Conservation (phyloP, 1,140 invertebrate genomes). For the Plectrocnemia conspersa region DNA sequence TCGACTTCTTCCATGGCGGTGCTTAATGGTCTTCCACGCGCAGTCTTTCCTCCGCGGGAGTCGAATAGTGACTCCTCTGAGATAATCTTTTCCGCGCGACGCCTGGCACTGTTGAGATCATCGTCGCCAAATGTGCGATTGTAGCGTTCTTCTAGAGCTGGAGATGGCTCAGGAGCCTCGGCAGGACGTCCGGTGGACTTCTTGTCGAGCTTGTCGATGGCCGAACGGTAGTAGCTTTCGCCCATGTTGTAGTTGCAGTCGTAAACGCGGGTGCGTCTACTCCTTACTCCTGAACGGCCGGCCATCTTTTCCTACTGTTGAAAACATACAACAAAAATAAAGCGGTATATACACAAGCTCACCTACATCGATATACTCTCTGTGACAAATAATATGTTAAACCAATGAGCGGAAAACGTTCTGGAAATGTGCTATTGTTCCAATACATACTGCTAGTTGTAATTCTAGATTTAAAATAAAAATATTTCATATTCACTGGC, state of each 20-base stretch:
- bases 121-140: constrained; percentile 51
- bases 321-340: not conserved
- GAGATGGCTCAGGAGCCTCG: constrained; percentile 40
- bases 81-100: constrained; percentile 34
- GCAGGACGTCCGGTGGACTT: constrained; percentile 56
- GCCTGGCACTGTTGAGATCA: constrained; percentile 39
- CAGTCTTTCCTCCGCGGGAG: constrained; percentile 45
- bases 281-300: constrained; percentile 53
- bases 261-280: constrained; percentile 67
- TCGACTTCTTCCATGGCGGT: constrained; percentile 46
- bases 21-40: constrained; percentile 45
- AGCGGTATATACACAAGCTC: not conserved
- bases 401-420: not conserved
- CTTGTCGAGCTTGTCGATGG: constrained; percentile 67
- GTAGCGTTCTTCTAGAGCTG: constrained; percentile 48
- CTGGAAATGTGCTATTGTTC: not conserved
- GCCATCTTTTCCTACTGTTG: constrained; percentile 29
- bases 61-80: constrained; percentile 42
- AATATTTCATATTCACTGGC: no score
- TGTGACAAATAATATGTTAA: not conserved
- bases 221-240: constrained; percentile 70
- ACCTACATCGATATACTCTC: not conserved
- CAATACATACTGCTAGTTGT: not conserved
- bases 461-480: no score
- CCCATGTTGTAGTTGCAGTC: constrained; percentile 77